phyloP scores from a whole-genome alignment of 2,888 invertebrate genomes.

The Andricus quercusramuli region DNA sequence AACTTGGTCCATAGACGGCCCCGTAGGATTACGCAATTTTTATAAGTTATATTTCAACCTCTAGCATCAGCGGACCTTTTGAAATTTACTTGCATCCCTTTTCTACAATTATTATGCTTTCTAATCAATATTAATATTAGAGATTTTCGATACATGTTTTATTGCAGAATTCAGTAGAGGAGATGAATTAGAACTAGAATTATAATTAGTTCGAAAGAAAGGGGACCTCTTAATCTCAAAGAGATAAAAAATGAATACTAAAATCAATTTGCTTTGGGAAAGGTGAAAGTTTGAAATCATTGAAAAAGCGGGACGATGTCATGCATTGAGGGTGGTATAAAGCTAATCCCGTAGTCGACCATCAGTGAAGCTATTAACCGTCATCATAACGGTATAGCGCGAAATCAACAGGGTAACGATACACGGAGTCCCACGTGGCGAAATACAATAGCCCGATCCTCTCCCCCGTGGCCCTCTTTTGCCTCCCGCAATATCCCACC shows the following conservation, averaged over 20 bases:
- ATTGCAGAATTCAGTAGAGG: no score
- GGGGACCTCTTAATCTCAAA: neutral
- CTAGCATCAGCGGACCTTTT: no score
- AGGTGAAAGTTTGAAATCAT: conserved; percentile 32
- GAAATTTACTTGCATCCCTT: no score
- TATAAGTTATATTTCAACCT: no score
- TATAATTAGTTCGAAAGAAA: no score
- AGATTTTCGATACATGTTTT: no score
- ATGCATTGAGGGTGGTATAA: conserved; percentile 62
- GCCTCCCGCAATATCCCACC: conserved; percentile 46
- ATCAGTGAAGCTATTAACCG: conserved; percentile 75
- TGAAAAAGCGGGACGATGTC: conserved; percentile 40
- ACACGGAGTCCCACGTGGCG: conserved; percentile 71
- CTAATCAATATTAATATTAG: no score
- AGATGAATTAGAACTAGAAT: no score
- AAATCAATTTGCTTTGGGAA: neutral
- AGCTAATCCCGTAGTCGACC: conserved; percentile 70
- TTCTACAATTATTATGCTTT: no score
- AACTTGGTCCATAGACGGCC: no score
- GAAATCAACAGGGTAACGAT: conserved; percentile 76
- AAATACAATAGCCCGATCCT: conserved; percentile 68
- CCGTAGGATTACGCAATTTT: no score
- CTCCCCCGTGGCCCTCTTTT: conserved; percentile 49
- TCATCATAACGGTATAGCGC: conserved; percentile 78
- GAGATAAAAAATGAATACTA: neutral